Evolutionary conservation across 2,797 vertebrate species (phyloP).

Genomic region (Notamacropus eugenii): DNA sequence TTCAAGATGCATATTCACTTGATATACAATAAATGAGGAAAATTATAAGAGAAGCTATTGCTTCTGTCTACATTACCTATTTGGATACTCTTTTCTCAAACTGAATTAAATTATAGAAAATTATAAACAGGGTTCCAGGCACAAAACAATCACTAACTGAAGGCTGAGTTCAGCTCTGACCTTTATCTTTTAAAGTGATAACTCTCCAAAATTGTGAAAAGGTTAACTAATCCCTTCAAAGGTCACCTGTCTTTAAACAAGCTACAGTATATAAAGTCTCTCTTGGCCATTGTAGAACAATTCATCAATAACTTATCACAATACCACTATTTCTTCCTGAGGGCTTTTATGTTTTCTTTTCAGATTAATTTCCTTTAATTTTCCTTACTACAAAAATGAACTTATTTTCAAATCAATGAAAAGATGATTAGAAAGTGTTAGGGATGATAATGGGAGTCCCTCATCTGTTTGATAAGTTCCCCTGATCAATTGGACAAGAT

Average conservation of each 20-base stretch:
- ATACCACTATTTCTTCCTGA: slow-evolving; percentile 56
- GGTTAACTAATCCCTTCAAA: slow-evolving; percentile 89
- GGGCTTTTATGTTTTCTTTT: slow-evolving; percentile 60
- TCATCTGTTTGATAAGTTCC: background rate
- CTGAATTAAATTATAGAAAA: slow-evolving; percentile 64
- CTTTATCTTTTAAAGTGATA: slow-evolving; percentile 88
- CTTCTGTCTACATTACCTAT: slow-evolving; percentile 10
- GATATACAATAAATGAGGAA: slow-evolving; percentile 6
- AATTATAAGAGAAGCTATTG: background rate
- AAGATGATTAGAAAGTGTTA: slow-evolving; percentile 27
- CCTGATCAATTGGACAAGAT: background rate
- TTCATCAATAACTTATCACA: slow-evolving; percentile 84
- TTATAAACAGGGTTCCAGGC: slow-evolving; percentile 60
- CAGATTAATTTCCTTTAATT: slow-evolving; percentile 57
- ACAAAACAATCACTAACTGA: slow-evolving; percentile 73
- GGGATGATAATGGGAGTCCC: background rate
- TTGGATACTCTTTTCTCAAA: background rate
- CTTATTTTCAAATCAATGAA: slow-evolving; percentile 28
- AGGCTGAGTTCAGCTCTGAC: slow-evolving; percentile 82
- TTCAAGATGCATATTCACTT: slow-evolving; percentile 5
- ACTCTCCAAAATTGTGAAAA: slow-evolving; percentile 87
- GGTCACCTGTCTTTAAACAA: slow-evolving; percentile 88
- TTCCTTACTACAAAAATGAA: slow-evolving; percentile 63
- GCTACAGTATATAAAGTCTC: slow-evolving; percentile 81
- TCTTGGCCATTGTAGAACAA: slow-evolving; percentile 78